phyloP scores from a whole-genome alignment of 2,888 invertebrate genomes.

The Aleiodes leptofemur region DNA sequence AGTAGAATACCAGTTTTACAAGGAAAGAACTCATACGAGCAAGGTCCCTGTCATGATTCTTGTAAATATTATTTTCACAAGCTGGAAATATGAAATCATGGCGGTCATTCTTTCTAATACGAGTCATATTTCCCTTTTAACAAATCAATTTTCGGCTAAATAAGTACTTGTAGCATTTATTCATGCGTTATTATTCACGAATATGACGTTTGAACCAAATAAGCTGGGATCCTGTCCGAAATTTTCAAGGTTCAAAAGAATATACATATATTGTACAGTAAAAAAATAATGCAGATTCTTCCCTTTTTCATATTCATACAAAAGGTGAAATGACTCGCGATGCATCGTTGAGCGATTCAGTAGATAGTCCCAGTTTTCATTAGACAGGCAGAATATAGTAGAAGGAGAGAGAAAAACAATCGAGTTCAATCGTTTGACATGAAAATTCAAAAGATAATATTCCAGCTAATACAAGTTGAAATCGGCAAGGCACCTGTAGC shows the following conservation, averaged over 20 bases:
- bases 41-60: slow-evolving; percentile 38
- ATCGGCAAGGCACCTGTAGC: slow-evolving; percentile 47
- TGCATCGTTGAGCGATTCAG: background rate
- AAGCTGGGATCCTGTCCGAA: too few species aligned
- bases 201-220: too few species aligned
- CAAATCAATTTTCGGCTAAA: too few species aligned
- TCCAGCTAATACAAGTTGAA: background rate
- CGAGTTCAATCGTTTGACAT: slow-evolving; percentile 32
- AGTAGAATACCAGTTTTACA: slow-evolving; percentile 23
- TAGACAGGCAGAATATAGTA: background rate
- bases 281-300: too few species aligned
- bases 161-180: too few species aligned
- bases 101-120: too few species aligned
- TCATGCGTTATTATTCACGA: too few species aligned
- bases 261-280: too few species aligned
- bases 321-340: background rate
- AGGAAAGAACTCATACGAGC: slow-evolving; percentile 43
- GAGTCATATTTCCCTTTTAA: too few species aligned
- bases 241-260: too few species aligned
- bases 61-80: slow-evolving; percentile 53
- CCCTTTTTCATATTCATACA: background rate
- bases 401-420: slow-evolving; percentile 14
- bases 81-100: too few species aligned
- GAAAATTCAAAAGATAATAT: slow-evolving; percentile 8
- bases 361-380: background rate